phyloP scores from a whole-genome alignment of 2,113 vertebrate species.

The Sinocyclocheilus anshuiensis region DNA sequence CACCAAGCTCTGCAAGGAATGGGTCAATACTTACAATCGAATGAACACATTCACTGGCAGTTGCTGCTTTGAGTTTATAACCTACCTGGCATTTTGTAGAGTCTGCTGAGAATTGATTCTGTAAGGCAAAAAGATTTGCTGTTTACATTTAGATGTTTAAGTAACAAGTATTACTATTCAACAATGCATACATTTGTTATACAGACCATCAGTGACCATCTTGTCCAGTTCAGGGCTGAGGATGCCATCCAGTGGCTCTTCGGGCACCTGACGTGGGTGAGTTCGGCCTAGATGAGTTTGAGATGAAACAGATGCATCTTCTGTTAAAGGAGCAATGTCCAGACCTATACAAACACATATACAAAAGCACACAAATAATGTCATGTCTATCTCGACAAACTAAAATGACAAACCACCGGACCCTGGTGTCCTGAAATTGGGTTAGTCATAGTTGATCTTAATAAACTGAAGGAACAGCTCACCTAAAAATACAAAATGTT shows the following conservation, averaged over 20 bases:
- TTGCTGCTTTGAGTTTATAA: background rate
- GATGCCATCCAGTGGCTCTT: slow-evolving; percentile 92
- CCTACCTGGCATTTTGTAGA: slow-evolving; percentile 98
- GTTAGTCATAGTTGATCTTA: too few species aligned
- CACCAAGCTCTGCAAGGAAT: slow-evolving; percentile 84
- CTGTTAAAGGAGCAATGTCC: slow-evolving; percentile 83
- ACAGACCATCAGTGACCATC: slow-evolving; percentile 98
- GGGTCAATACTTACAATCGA: background rate
- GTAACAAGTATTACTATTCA: background rate
- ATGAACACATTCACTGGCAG: background rate
- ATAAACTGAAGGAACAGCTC: too few species aligned
- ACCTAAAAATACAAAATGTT: too few species aligned
- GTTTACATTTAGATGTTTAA: slow-evolving; percentile 19
- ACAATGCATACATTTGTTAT: background rate
- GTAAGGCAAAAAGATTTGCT: slow-evolving; percentile 49
- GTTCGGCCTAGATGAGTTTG: slow-evolving; percentile 79
- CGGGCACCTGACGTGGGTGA: slow-evolving; percentile 79
- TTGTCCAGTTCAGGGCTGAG: slow-evolving; percentile 98
- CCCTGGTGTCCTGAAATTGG: background rate
- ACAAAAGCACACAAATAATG: slow-evolving; percentile 43
- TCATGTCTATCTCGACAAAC: background rate
- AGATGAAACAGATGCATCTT: slow-evolving; percentile 76
- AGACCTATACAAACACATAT: slow-evolving; percentile 69
- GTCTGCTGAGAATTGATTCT: slow-evolving; percentile 96
- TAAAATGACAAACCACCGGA: background rate